A percentile compares a stretch with the other conserved stretches of the same genome.
Evolutionary conservation across 2,888 invertebrate species (phyloP).

Genomic region (Archips xylosteana): DNA sequence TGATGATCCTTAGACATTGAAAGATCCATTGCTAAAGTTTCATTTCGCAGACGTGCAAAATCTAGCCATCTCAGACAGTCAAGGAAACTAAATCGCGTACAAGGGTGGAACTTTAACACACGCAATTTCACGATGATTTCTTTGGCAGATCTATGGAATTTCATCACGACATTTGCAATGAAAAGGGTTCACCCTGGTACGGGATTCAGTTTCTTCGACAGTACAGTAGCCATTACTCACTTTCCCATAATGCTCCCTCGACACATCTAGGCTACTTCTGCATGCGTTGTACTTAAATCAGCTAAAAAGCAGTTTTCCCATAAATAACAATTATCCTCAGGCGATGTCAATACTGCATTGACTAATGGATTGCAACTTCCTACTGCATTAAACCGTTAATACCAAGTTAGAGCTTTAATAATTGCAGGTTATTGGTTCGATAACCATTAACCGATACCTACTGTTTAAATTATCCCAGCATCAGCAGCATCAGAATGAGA

Average conservation of each 20-base stretch:
- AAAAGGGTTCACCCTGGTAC: too few relatives aligned
- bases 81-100: too few relatives aligned
- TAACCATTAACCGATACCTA: not conserved
- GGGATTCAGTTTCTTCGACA: not conserved
- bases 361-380: conserved; percentile 11
- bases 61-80: not conserved
- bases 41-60: not conserved
- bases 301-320: conserved; percentile 10
- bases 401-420: conserved; percentile 11
- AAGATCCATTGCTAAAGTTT: too few relatives aligned
- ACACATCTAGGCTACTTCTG: conserved; percentile 17
- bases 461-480: too few relatives aligned
- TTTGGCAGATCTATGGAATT: too few relatives aligned
- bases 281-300: conserved; percentile 1
- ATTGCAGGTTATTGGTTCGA: not conserved
- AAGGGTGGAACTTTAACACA: too few relatives aligned
- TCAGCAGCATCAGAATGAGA: too few relatives aligned
- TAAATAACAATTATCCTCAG: conserved; percentile 35
- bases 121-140: too few relatives aligned
- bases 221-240: conserved; percentile 19
- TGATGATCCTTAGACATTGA: too few relatives aligned
- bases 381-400: conserved; percentile 9
- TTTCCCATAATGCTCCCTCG: not conserved
- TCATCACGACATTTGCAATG: too few relatives aligned
- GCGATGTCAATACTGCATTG: conserved; percentile 33